Percentiles rank a stretch among this genome's conserved stretches.
Conservation (phyloP, 2,888 invertebrate genomes). For the Tenthredo mesomela region DNA sequence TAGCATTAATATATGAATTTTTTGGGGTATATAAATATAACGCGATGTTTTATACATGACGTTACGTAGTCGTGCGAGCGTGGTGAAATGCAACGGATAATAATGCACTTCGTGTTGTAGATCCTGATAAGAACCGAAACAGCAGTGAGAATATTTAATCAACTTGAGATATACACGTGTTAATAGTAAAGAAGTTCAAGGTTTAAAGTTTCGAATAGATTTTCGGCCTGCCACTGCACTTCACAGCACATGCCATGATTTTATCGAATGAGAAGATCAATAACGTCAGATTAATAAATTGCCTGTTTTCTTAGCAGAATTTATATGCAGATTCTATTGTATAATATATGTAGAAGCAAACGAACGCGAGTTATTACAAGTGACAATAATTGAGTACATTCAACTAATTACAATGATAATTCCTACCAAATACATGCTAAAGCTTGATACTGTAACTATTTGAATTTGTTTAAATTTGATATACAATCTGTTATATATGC, state of each 20-base stretch:
- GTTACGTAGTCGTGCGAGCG: background rate
- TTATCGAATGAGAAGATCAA: background rate
- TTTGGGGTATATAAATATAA: background rate
- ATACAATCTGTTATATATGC: background rate
- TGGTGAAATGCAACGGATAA: conserved; percentile 36
- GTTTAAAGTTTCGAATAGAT: background rate
- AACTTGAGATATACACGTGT: conserved; percentile 20
- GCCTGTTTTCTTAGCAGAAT: background rate
- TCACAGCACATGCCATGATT: background rate
- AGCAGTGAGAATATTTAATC: conserved; percentile 29
- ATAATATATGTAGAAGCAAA: too few species aligned
- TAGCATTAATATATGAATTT: conserved; percentile 12
- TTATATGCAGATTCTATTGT: background rate
- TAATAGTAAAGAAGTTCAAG: conserved; percentile 35
- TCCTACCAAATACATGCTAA: background rate
- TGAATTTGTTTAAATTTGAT: background rate
- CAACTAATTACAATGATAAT: background rate
- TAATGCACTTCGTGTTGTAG: conserved; percentile 27
- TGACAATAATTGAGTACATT: background rate
- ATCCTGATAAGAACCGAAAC: conserved; percentile 35
- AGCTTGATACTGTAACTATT: background rate
- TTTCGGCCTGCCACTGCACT: background rate
- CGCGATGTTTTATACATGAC: background rate
- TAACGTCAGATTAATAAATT: background rate
- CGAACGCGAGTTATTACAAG: background rate